phyloP scores from a whole-genome alignment of 2,888 invertebrate species.

The Biston stratarius region DNA sequence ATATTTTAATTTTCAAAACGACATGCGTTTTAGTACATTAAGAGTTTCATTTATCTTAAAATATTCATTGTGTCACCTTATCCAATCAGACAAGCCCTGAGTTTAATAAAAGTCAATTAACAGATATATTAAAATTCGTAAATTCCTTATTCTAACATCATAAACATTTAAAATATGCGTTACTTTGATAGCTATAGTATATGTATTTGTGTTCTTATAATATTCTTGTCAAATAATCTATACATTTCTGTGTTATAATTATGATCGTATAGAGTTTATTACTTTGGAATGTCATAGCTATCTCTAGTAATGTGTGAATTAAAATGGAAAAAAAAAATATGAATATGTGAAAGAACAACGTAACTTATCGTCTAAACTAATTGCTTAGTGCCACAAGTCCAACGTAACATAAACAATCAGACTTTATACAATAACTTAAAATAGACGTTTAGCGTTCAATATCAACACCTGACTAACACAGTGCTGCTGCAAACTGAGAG shows the following conservation, averaged over 20 bases:
- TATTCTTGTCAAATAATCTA: constrained; percentile 29
- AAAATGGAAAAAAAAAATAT: constrained; percentile 51
- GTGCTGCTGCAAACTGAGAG: constrained; percentile 50
- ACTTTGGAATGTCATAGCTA: constrained; percentile 70
- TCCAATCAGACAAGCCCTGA: constrained; percentile 20
- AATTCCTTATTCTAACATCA: constrained; percentile 39
- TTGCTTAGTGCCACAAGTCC: constrained; percentile 71
- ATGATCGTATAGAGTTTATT: constrained; percentile 41
- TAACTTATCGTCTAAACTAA: constrained; percentile 67
- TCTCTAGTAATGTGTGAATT: constrained; percentile 50
- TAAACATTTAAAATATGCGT: constrained; percentile 37
- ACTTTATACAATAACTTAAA: constrained; percentile 28
- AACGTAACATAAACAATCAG: constrained; percentile 49
- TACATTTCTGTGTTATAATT: constrained; percentile 34
- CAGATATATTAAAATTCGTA: constrained; percentile 33
- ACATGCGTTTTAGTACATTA: constrained; percentile 26
- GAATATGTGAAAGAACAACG: constrained; percentile 55
- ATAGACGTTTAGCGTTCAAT: constrained; percentile 39
- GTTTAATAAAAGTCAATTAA: constrained; percentile 36
- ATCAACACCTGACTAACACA: constrained; percentile 46
- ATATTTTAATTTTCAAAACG: constrained; percentile 28
- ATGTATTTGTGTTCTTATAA: constrained; percentile 38
- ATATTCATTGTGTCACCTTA: constrained; percentile 26
- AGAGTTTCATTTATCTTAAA: constrained; percentile 34
- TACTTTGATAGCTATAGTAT: constrained; percentile 52